phyloP scores from a whole-genome alignment of 2,888 invertebrate genomes.

The Choreutis nemorana region DNA sequence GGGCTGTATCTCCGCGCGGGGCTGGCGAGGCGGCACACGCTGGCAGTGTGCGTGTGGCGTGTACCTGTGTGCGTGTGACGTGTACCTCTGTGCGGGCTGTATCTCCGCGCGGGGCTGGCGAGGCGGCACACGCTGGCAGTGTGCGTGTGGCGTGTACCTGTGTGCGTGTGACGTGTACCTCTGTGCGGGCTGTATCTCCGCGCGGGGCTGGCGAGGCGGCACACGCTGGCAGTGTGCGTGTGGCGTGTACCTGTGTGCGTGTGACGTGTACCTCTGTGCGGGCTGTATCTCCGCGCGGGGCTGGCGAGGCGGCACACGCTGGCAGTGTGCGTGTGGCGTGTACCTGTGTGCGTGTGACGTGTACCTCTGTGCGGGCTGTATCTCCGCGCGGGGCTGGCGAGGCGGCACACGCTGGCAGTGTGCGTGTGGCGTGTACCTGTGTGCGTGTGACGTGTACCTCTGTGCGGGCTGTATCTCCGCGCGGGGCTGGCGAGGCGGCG shows the following conservation, averaged over 20 bases:
- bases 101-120: constrained; percentile 79
- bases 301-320: constrained; percentile 3
- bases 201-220: constrained; percentile 5
- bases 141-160: constrained; percentile 21
- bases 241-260: not conserved
- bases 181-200: constrained; percentile 1
- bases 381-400: constrained; percentile 51
- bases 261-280: not conserved
- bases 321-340: not conserved
- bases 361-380: constrained; percentile 26
- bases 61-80: not conserved
- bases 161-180: not conserved
- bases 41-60: not conserved
- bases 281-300: not conserved
- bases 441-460: constrained; percentile 26
- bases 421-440: constrained; percentile 31
- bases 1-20: constrained; percentile 76
- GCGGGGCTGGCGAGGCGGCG: constrained; percentile 79
- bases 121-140: constrained; percentile 71
- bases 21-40: constrained; percentile 62
- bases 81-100: constrained; percentile 74
- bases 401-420: constrained; percentile 80
- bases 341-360: not conserved
- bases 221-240: not conserved
- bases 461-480: constrained; percentile 79